Evolutionary conservation across 2,113 vertebrate genomes (phyloP).

Genomic region (Poeciliopsis retropinna): DNA sequence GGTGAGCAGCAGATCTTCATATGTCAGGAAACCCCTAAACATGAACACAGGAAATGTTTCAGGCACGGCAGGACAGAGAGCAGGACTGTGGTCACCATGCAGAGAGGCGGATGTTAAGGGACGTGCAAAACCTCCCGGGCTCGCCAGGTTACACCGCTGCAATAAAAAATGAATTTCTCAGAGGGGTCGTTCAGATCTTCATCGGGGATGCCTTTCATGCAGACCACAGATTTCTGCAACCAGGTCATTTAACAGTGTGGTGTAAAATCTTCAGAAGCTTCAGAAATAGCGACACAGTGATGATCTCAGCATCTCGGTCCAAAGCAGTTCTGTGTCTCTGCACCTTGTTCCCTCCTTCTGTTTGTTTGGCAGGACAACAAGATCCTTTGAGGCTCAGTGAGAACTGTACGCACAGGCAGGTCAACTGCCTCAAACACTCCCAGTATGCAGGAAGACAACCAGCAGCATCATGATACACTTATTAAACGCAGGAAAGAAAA

Average conservation of each 20-base stretch:
- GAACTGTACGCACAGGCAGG: conserved; percentile 33
- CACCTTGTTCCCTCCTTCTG: neutral
- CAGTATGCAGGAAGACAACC: neutral
- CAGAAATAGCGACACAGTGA: conserved; percentile 14
- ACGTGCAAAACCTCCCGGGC: neutral
- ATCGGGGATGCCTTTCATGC: neutral
- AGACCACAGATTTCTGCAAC: neutral
- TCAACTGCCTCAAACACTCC: conserved; percentile 27
- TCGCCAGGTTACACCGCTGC: neutral
- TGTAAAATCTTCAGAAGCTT: neutral
- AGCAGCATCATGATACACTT: neutral
- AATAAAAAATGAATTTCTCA: neutral
- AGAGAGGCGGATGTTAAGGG: neutral
- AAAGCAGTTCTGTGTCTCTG: conserved; percentile 7
- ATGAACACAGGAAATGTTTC: neutral
- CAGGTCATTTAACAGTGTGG: neutral
- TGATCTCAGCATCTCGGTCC: neutral
- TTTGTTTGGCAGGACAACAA: conserved; percentile 35
- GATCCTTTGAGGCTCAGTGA: conserved; percentile 25
- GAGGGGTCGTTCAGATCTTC: neutral
- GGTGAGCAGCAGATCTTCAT: neutral
- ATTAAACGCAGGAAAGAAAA: neutral
- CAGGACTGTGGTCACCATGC: neutral
- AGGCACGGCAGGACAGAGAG: neutral
- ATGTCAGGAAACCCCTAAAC: neutral